These are phyloP conservation scores for Drosophila macrospina DNA, from an alignment of 2,888 invertebrate species.

Conservation along the genomic window DNA sequence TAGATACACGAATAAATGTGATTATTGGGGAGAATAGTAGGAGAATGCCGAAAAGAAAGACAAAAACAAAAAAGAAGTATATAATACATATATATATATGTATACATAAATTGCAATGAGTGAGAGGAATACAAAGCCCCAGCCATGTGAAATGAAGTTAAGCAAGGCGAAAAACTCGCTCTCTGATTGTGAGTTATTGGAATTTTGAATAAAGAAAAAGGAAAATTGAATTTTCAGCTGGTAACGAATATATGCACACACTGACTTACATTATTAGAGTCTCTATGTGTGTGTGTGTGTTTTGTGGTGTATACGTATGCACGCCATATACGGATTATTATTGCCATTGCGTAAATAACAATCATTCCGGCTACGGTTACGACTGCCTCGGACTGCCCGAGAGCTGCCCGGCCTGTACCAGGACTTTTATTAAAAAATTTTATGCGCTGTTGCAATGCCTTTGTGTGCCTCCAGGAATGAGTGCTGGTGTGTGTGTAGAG, in stretches of 20 bases:
- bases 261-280: constrained; percentile 31
- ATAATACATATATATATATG: neutral
- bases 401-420: constrained; percentile 17
- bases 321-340: constrained; percentile 74
- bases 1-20: neutral
- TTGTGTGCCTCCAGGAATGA: constrained; percentile 4
- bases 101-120: constrained; percentile 40
- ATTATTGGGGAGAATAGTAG: neutral
- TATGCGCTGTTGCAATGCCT: constrained; percentile 39
- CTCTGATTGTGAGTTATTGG: constrained; percentile 64
- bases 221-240: constrained; percentile 68
- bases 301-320: constrained; percentile 9
- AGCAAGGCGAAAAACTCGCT: constrained; percentile 41
- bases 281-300: constrained; percentile 14
- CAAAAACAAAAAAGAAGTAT: neutral
- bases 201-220: constrained; percentile 67
- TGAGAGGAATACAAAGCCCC: constrained; percentile 31
- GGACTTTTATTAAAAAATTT: constrained; percentile 72
- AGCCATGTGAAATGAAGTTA: constrained; percentile 39
- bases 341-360: constrained; percentile 82
- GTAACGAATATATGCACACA: constrained; percentile 50
- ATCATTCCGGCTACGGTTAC: constrained; percentile 68
- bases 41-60: constrained; percentile 4
- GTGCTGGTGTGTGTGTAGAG: neutral
- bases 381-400: constrained; percentile 36